These are phyloP conservation scores for Carettochelys insculpta DNA, from an alignment of 2,113 vertebrate species.

Conservation along the genomic window DNA sequence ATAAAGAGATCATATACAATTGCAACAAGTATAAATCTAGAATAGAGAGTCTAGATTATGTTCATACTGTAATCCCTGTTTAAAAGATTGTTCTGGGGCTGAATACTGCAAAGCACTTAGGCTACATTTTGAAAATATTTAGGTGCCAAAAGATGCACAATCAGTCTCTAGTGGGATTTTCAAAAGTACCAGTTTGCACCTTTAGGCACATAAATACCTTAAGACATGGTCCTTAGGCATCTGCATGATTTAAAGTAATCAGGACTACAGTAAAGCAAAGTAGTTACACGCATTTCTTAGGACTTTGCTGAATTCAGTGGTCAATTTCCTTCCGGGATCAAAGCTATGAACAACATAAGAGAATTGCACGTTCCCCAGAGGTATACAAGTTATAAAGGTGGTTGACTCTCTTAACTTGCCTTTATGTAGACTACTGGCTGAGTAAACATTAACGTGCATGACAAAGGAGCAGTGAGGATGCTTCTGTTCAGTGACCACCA, in stretches of 20 bases:
- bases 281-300: neutral
- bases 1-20: conserved; percentile 9
- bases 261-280: neutral
- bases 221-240: neutral
- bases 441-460: neutral
- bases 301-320: neutral
- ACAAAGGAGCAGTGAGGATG: conserved; percentile 1
- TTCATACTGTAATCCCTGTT: neutral
- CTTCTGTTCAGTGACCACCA: neutral
- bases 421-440: neutral
- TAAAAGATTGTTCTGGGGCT: neutral
- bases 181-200: neutral
- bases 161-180: neutral
- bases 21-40: neutral
- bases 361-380: neutral
- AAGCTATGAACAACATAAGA: neutral
- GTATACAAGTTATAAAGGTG: neutral
- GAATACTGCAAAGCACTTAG: neutral
- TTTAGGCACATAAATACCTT: neutral
- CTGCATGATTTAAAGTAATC: neutral
- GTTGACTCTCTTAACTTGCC: neutral
- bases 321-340: neutral
- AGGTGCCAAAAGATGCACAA: conserved; percentile 26
- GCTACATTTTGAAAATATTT: neutral
- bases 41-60: neutral